Conservation (phyloP, 2,113 vertebrate species). For the Clupea harengus region DNA sequence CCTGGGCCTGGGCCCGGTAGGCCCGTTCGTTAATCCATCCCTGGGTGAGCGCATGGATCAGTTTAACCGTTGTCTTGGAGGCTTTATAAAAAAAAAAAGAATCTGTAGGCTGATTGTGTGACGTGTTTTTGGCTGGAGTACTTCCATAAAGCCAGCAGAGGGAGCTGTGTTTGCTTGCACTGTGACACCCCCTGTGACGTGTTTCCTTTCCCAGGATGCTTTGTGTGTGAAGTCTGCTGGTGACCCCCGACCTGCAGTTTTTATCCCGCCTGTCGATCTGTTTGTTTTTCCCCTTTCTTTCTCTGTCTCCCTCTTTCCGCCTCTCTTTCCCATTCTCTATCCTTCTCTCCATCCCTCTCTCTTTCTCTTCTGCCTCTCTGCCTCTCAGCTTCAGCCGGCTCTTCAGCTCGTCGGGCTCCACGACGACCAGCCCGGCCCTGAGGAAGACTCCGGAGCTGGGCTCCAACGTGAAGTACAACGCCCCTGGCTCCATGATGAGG, state of each 20-base stretch:
- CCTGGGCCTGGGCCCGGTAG: no score
- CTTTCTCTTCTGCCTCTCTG: slow-evolving; percentile 22
- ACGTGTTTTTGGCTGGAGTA: neutral
- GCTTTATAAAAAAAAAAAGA: no score
- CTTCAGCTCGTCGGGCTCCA: slow-evolving; percentile 87
- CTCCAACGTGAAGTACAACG: slow-evolving; percentile 89
- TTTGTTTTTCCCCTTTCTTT: neutral
- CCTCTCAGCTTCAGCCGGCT: slow-evolving; percentile 90
- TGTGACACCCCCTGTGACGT: neutral
- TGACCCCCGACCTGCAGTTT: neutral
- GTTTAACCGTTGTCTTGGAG: no score
- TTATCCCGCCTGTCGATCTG: neutral
- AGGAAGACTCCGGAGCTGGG: slow-evolving; percentile 81
- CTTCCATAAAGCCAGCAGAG: neutral
- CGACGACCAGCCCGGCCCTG: slow-evolving; percentile 69
- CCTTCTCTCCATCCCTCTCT: neutral
- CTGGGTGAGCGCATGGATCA: no score
- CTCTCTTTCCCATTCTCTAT: slow-evolving; percentile 42
- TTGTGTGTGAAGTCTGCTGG: neutral
- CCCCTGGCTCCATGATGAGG: slow-evolving; percentile 73
- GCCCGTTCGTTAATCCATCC: no score
- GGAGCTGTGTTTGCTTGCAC: neutral
- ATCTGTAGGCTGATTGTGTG: neutral
- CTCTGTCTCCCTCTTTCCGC: neutral
- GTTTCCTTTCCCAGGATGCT: neutral